Evolutionary conservation across 2,113 vertebrate genomes (phyloP), one percentile per base, ranked within the genome.

Genomic region (Baryphthengus martii): DNA sequence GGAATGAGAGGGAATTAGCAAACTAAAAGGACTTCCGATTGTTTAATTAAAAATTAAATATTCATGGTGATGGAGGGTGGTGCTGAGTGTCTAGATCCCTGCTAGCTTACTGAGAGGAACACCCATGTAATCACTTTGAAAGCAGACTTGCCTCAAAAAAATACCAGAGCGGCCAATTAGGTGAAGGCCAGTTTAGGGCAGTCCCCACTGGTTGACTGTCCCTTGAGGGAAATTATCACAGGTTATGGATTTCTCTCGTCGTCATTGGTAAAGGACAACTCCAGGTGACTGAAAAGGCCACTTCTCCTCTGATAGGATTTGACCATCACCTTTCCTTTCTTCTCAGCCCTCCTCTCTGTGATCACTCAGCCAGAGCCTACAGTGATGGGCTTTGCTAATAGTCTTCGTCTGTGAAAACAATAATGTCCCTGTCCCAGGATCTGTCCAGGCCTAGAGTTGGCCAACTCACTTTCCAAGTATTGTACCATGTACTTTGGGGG

Each of bases 21-120:
- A 71, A 95, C 81, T 59, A 84, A 77, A 77, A 59, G 81, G 12
- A 50, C 5, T 87, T 40, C 42, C 18, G 37, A 75, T 44, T 78
- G 33, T 78, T 95, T 91, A 35, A 89, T 92, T 93, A 75, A 89
- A 90, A 90, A 95, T 81, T 42, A 75, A 88, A 39, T 84, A 72
- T 85, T 61, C 31, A 18, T 75, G 56, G 50, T 71, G 66, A 70
- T 66, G 18, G 52, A 71, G 42, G 68, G 17, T 44, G 39, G 35
- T 81, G 76, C 76, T 86, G 50, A 73, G 59, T 52, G 55, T 67
- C 86, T 2, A 9, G 40, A 80, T 81, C 80, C 72, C 33, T 61
- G 29, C 47, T 37, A 49, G 39, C 18, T 81, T 47, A 23, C 47
- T 84, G 80, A n/a, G 28, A 74, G 42, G 62, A 92, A 67, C 52